Conservation (phyloP, 2,797 vertebrate species). For the Poecilia velifera region DNA sequence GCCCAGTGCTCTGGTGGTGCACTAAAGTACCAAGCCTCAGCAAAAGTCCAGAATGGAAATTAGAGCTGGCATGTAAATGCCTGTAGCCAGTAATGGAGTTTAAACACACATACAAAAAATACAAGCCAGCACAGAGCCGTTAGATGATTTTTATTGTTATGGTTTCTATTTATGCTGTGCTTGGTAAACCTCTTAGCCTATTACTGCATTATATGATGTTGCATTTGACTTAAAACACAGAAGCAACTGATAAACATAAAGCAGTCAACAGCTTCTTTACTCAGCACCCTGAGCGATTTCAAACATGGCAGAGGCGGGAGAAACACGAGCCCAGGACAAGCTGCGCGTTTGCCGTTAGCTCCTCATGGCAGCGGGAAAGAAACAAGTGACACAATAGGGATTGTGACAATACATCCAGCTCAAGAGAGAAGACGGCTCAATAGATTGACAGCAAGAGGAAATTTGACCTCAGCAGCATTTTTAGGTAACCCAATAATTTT, state of each 20-base stretch:
- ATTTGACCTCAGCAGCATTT: neutral
- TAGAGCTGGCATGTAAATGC: conserved; percentile 3
- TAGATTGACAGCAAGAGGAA: neutral
- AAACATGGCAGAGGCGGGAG: conserved; percentile 33
- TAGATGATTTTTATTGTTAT: neutral
- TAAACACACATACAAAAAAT: neutral
- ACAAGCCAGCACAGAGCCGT: neutral
- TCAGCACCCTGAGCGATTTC: conserved; percentile 32
- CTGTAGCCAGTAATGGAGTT: neutral
- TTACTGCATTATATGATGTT: conserved; percentile 9
- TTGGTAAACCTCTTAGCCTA: conserved; percentile 24
- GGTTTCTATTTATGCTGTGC: conserved; percentile 20
- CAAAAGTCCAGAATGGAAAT: conserved; percentile 23
- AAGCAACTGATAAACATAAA: conserved; percentile 29
- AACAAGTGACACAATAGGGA: conserved; percentile 37
- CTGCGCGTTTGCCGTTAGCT: conserved; percentile 17
- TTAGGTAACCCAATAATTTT: neutral
- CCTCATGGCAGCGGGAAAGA: conserved; percentile 34
- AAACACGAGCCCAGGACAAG: conserved; percentile 11
- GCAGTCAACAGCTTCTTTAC: conserved; percentile 25
- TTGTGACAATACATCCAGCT: neutral
- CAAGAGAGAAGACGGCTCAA: neutral
- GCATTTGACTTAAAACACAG: conserved; percentile 27
- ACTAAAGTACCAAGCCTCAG: conserved; percentile 11
- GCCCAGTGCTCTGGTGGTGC: conserved; percentile 5